Evolutionary conservation across 2,113 vertebrate species (phyloP), one percentile per base, ranked within the genome.

Genomic region (Amazona vittata): DNA sequence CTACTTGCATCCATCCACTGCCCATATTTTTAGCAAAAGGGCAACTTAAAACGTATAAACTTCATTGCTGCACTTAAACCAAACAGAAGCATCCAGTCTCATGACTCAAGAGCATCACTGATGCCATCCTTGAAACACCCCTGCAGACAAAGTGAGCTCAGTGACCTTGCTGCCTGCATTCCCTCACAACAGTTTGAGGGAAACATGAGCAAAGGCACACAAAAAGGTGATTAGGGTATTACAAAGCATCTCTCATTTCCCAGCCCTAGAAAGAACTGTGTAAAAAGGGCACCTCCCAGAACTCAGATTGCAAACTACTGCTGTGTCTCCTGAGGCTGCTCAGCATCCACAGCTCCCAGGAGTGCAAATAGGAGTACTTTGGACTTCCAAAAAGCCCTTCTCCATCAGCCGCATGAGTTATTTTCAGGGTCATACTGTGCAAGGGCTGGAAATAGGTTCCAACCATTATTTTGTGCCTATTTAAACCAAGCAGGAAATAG

Each of bases 331-430:
- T 0, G 0, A 52, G 77, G 46, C 41, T 47, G 60, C 60, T 74
- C 46, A 10, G 62, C 67, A 64, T 13, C 50, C 8, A 0, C 0
- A 0, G 41, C 68, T 77, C 26, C 47, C 4, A 1, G 16, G 41
- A 2, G 2, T 8, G 10, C 49, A 18, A 33, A 60, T 3, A 2
- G 33, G 22, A 76, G 9, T 4, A 9, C 18, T 37, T 1, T 0
- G 0, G 7, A 46, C 37, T 82, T 83, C 44, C 74, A 63, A 49
- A 78, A 59, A 78, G n/a, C 25, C 37, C 33, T 90, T 60, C 39
- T 69, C 59, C 53, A 49, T 26, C 46, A 49, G 33, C 12, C 11
- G 29, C 12, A 62, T 21, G 31, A 47, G 19, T n/a, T 41, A 33
- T 83, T 91, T 75, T 43, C 49, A 65, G 33, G 24, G 15, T 18